Evolutionary conservation across 1,140 invertebrate species (phyloP).

Genomic region (Bradynema listronoti): DNA sequence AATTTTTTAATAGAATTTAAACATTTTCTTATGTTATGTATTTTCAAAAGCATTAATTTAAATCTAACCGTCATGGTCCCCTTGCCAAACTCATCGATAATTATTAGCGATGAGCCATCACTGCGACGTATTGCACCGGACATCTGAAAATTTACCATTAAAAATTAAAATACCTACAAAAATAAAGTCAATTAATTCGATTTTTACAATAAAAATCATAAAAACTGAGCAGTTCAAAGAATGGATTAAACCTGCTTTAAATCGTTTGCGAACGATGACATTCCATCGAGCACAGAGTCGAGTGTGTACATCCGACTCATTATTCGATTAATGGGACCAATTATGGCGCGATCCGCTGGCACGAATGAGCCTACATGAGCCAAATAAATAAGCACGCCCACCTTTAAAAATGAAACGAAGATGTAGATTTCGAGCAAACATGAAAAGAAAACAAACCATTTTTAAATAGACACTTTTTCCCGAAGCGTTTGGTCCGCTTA

Average conservation of each 20-base stretch:
- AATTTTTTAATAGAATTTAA: neutral
- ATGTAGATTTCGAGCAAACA: slow-evolving; percentile 2
- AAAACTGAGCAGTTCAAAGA: no score
- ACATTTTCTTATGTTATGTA: neutral
- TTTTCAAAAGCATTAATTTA: neutral
- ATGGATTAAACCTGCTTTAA: slow-evolving; percentile 71
- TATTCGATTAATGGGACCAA: slow-evolving; percentile 70
- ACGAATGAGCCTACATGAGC: slow-evolving; percentile 81
- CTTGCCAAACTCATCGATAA: slow-evolving; percentile 85
- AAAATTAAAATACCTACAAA: slow-evolving; percentile 12
- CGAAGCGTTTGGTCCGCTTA: slow-evolving; percentile 81
- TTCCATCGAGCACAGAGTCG: slow-evolving; percentile 71
- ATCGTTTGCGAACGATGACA: slow-evolving; percentile 79
- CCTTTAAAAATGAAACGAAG: slow-evolving; percentile 58
- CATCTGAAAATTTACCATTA: slow-evolving; percentile 63
- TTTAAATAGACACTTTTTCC: slow-evolving; percentile 87
- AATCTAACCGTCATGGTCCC: slow-evolving; percentile 68
- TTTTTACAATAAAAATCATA: no score
- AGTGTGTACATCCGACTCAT: slow-evolving; percentile 69
- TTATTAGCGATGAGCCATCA: slow-evolving; percentile 67
- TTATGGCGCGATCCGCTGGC: slow-evolving; percentile 69
- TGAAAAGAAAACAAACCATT: slow-evolving; percentile 65
- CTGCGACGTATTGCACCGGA: slow-evolving; percentile 67
- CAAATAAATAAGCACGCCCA: slow-evolving; percentile 71
- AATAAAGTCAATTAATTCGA: no score